Percentiles rank a stretch among this genome's conserved stretches.
phyloP scores from a whole-genome alignment of 2,113 vertebrate genomes.

The Dinomys branickii region DNA sequence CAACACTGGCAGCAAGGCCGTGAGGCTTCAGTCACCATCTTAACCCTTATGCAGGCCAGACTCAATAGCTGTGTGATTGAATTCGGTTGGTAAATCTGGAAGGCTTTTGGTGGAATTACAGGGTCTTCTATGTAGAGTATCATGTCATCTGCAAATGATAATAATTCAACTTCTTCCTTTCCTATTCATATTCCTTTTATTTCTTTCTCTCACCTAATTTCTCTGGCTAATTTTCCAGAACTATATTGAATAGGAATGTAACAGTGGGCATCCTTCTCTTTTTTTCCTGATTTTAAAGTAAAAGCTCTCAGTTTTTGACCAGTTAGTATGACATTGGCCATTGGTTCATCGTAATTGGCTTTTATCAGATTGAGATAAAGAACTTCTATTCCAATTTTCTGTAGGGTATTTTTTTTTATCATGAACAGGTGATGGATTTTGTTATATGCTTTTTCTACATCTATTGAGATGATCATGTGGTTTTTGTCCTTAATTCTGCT shows the following conservation, averaged over 20 bases:
- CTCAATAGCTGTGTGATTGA: not conserved
- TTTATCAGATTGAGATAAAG: not conserved
- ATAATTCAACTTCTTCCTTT: not conserved
- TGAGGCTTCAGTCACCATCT: not conserved
- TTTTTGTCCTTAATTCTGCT: not conserved
- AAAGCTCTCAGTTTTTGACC: not conserved
- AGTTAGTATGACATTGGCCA: not conserved
- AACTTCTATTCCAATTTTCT: not conserved
- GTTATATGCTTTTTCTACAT: not conserved
- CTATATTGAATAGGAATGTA: not conserved
- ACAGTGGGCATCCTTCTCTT: not conserved
- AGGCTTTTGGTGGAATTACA: not conserved
- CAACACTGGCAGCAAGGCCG: no score
- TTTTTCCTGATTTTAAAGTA: not conserved
- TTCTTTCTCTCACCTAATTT: not conserved
- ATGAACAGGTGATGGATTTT: not conserved
- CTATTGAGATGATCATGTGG: not conserved
- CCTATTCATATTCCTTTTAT: not conserved
- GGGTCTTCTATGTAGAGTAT: not conserved
- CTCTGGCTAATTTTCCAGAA: not conserved
- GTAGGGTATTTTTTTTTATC: not conserved
- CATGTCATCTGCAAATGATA: not conserved
- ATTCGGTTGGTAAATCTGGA: not conserved
- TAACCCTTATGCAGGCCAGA: not conserved
- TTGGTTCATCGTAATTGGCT: not conserved